Conservation (phyloP, 64 coral and sea anemone genomes). For the Montipora foliosa region DNA sequence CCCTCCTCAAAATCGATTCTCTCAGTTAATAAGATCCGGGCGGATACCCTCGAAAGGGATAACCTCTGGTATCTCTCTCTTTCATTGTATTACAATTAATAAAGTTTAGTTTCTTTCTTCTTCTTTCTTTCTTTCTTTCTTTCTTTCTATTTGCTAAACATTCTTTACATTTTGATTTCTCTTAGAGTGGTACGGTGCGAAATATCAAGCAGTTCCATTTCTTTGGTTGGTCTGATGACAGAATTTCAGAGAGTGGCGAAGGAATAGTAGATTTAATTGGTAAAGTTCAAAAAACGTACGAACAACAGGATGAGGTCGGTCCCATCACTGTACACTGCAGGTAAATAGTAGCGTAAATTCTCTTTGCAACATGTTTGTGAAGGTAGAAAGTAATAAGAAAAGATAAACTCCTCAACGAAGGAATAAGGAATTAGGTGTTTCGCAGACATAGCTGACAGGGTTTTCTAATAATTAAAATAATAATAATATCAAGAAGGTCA, state of each 20-base stretch:
- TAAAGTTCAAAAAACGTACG: constrained; percentile 86
- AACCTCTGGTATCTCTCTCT: too few species aligned
- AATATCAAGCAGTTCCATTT: constrained; percentile 95
- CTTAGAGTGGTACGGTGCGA: constrained; percentile 78
- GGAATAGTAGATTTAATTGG: constrained; percentile 93
- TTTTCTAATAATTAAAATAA: too few species aligned
- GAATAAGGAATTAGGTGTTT: not conserved
- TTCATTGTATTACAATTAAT: too few species aligned
- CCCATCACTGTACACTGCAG: constrained; percentile 93
- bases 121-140: too few species aligned
- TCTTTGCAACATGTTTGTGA: not conserved
- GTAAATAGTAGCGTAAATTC: not conserved
- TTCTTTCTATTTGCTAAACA: not conserved
- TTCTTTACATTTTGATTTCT: not conserved
- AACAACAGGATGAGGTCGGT: constrained; percentile 88
- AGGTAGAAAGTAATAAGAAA: not conserved
- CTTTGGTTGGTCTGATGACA: constrained; percentile 80
- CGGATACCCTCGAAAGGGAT: too few species aligned
- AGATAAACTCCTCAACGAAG: not conserved
- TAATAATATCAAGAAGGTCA: too few species aligned
- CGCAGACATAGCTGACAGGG: too few species aligned
- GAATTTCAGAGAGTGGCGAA: constrained; percentile 74
- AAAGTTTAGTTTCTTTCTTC: too few species aligned
- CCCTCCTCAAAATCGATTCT: too few species aligned
- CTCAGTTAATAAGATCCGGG: too few species aligned